These are phyloP conservation scores for Heliangelus exortis DNA, from an alignment of 2,797 vertebrate species.

Conservation along the genomic window DNA sequence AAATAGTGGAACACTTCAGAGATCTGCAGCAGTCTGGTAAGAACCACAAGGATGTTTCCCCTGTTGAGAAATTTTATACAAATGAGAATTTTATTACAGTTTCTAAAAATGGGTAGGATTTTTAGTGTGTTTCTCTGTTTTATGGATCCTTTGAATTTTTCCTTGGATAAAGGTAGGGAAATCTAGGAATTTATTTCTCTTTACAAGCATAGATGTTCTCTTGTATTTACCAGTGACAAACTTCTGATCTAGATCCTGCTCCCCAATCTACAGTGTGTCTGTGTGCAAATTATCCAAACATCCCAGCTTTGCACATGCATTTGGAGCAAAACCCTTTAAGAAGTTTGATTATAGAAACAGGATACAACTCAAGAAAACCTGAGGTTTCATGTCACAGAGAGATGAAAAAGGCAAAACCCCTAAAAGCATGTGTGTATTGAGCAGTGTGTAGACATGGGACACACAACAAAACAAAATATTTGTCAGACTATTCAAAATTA, in stretches of 20 bases:
- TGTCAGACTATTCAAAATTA: not conserved
- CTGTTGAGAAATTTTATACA: not conserved
- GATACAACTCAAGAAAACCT: not conserved
- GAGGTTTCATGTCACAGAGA: not conserved
- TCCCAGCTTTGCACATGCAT: not conserved
- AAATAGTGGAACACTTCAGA: not conserved
- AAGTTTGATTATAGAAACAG: not conserved
- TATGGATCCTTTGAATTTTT: not conserved
- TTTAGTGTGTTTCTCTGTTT: not conserved
- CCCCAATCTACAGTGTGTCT: not conserved
- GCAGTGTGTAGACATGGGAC: too few relatives aligned
- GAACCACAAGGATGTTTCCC: not conserved
- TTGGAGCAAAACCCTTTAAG: not conserved
- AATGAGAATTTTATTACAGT: not conserved
- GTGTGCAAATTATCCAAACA: not conserved
- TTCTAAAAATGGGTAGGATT: not conserved
- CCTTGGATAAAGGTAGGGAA: not conserved
- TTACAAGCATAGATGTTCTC: not conserved
- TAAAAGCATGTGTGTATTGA: rapidly evolving
- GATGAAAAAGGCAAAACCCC: not conserved
- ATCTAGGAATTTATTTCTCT: not conserved
- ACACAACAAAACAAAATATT: not conserved
- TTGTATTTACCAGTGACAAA: not conserved
- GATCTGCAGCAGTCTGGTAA: not conserved
- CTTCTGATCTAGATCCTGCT: not conserved